Conservation (phyloP, 2,888 invertebrate species). For the Limnephilus lunatus region DNA sequence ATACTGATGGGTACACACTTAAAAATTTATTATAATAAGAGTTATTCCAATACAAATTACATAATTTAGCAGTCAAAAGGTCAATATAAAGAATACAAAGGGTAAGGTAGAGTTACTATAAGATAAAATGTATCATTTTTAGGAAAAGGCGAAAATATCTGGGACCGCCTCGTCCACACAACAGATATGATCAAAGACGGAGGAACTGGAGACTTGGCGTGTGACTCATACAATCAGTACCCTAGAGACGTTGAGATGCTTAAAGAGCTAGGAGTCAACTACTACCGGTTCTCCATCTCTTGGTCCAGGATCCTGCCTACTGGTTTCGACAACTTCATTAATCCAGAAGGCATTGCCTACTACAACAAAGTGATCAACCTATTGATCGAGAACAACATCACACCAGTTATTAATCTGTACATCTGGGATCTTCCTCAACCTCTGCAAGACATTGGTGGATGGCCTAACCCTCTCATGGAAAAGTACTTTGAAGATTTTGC, state of each 20-base stretch:
- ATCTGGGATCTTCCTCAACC: constrained; percentile 83
- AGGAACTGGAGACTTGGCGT: constrained; percentile 77
- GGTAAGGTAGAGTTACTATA: too few species aligned
- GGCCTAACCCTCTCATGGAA: constrained; percentile 76
- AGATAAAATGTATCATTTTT: neutral
- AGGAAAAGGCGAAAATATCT: constrained; percentile 74
- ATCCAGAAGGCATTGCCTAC: constrained; percentile 75
- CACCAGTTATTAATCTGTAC: constrained; percentile 81
- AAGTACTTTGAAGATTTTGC: constrained; percentile 78
- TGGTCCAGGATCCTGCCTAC: constrained; percentile 76
- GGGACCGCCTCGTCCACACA: constrained; percentile 70
- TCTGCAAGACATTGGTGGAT: constrained; percentile 76
- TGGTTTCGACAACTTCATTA: constrained; percentile 67
- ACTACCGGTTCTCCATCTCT: constrained; percentile 74
- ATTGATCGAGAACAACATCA: constrained; percentile 75
- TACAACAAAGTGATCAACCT: constrained; percentile 80
- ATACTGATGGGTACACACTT: too few species aligned
- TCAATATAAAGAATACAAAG: too few species aligned
- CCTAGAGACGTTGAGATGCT: constrained; percentile 71
- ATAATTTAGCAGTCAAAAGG: too few species aligned
- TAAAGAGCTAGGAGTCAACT: constrained; percentile 69
- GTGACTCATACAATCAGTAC: constrained; percentile 78
- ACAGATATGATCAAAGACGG: constrained; percentile 59
- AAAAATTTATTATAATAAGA: too few species aligned
- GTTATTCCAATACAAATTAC: too few species aligned